Evolutionary conservation across 2,797 vertebrate genomes (phyloP).

Genomic region (Caiman crocodilus): DNA sequence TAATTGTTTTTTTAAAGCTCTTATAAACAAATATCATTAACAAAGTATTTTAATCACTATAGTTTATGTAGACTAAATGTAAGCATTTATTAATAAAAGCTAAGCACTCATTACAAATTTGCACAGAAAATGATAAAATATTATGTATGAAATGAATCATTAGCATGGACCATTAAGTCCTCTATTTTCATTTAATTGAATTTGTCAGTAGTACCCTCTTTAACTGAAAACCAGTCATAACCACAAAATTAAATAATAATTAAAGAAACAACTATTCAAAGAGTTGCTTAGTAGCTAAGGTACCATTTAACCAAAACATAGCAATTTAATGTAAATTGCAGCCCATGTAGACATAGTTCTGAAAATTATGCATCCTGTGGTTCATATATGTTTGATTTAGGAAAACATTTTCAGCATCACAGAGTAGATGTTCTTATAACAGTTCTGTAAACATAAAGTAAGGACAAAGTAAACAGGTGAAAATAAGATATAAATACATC

Average conservation of each 20-base stretch:
- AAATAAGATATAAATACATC: slow-evolving; percentile 59
- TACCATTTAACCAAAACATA: slow-evolving; percentile 87
- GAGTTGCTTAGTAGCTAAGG: slow-evolving; percentile 88
- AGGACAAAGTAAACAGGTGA: slow-evolving; percentile 39
- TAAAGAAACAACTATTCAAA: slow-evolving; percentile 92
- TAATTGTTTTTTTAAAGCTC: slow-evolving; percentile 73
- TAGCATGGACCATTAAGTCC: slow-evolving; percentile 95
- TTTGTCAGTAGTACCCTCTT: slow-evolving; percentile 97
- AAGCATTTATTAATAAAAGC: slow-evolving; percentile 88
- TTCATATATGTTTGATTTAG: slow-evolving; percentile 83
- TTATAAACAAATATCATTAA: slow-evolving; percentile 81
- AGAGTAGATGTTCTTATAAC: slow-evolving; percentile 46
- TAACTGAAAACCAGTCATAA: slow-evolving; percentile 92
- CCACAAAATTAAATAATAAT: slow-evolving; percentile 93
- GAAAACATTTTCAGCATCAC: slow-evolving; percentile 66
- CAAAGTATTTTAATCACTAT: slow-evolving; percentile 84
- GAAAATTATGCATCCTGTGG: slow-evolving; percentile 83
- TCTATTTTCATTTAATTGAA: slow-evolving; percentile 96
- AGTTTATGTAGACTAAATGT: slow-evolving; percentile 81
- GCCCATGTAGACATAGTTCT: slow-evolving; percentile 81
- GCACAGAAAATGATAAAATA: slow-evolving; percentile 91
- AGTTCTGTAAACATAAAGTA: slow-evolving; percentile 62
- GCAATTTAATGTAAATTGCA: slow-evolving; percentile 91
- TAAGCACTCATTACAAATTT: slow-evolving; percentile 91
- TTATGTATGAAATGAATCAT: slow-evolving; percentile 96